Base-by-base conservation (phyloP, 2,888 invertebrate species). In the Andrena bucephala region DNA sequence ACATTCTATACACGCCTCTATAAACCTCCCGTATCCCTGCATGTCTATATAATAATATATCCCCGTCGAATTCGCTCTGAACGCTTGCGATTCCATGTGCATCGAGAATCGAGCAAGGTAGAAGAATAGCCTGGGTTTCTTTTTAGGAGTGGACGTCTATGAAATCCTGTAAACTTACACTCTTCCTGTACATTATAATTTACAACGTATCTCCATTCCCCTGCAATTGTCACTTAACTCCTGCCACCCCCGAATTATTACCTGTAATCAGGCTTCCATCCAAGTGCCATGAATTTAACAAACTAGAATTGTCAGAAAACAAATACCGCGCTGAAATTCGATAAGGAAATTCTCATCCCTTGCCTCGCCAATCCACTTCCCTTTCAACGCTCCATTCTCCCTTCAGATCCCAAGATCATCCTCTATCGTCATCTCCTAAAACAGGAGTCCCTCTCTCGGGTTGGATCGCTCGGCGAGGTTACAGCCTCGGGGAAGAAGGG, bases 1-100 rank as follows among this genome's bases (percentile, higher is more conserved):
- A 77, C 81, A 24, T 72, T 78, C 76, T 69, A 57, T 52, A 42
- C 74, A 66, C 62, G 84, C 60, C 84, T 83, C 83, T 66, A 66
- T 48, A 70, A 70, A 73, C 70, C 75, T n/a, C 52, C n/a, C 24
- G 13, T 59, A 63, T 36, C 52, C 77, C 50, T 33, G 36, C 57
- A 73, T 24, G 68, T 16, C 42, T 33, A 71, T 82, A 68, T 73
- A 75, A 80, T 67, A 36, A 80, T 67, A 36, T 71, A 80, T 31
- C 74, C 54, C 36, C 70, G 42, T 67, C 62, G 66, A 76, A 68
- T 74, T 79, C 67, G 60, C 33, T 52, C 60, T 20, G 16, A 42
- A 54, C 63, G 63, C 29, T 60, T 20, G 50, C 33, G 52, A 80
- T 52, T 67, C 67, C n/a, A 20, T 24, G 31, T 59, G 65, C 48